Base-by-base conservation (phyloP, 2,888 invertebrate species). In the Cheilosia variabilis region DNA sequence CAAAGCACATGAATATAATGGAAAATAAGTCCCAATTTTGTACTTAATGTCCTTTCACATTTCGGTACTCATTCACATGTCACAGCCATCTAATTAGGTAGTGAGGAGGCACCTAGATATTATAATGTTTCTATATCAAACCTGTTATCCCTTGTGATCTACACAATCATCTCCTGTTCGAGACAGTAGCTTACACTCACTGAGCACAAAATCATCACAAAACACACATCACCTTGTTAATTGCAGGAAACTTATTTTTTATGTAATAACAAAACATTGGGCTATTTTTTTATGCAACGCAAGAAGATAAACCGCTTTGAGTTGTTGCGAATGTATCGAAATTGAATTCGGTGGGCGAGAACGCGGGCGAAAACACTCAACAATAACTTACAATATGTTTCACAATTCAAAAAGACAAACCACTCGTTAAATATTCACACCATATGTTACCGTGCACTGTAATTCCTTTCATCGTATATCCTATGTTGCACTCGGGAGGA, bases 361-460 rank as follows among this genome's bases (percentile, higher is more conserved):
- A 31, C 45, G 50, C 66, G 55, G 52, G 43, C 57, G 53, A 75
- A 57, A 62, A 73, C 71, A 84, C 76, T 82, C 37, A 52, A 76
- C 71, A 71, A 60, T 78, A 78, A 73, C 76, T 86, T 71, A 76
- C 80, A 84, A 80, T 80, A 86, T 86, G 71, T 76, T 80, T 80
- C 71, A 66, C 65, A 50, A 71, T 71, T 57, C 55, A 50, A 75
- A 60, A 72, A 76, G 62, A 80, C 66, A 6, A 53, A 50, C 50
- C 80, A 72, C 75, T 79, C 84, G 76, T 84, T 76, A 84, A 84
- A 80, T 84, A 84, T 84, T 80, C 80, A 84, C 80, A 76, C 84
- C 84, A 84, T 84, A 84, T 84, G 84, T 79, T 84, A 84, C 62
- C 79, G 55, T 58, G 62, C 75, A 78, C 73, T 79, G 71, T 58